These are phyloP conservation scores for Phoxinus phoxinus DNA, from an alignment of 2,113 vertebrate genomes.

Conservation along the genomic window DNA sequence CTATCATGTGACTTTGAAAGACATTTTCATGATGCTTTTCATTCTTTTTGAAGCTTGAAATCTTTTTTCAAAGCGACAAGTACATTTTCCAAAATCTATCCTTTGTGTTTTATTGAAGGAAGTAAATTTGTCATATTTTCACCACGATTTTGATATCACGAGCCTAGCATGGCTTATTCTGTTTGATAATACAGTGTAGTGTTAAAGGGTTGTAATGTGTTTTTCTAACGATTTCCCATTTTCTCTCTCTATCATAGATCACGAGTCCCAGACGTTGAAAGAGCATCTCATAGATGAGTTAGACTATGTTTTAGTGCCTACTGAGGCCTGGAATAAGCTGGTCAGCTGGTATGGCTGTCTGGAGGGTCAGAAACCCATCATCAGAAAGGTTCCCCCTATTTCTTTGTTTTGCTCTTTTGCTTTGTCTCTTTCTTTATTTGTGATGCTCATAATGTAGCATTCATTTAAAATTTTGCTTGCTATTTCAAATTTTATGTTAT, in stretches of 20 bases:
- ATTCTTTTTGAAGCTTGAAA: neutral
- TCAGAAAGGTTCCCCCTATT: conserved; percentile 85
- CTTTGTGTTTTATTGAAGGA: neutral
- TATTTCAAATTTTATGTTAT: no score
- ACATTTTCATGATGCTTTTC: neutral
- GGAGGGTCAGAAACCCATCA: conserved; percentile 88
- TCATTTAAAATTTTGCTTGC: no score
- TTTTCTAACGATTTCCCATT: neutral
- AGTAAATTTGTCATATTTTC: no score
- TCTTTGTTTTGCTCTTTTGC: neutral
- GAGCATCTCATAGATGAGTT: conserved; percentile 95
- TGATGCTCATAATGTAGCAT: no score
- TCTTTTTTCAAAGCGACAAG: neutral
- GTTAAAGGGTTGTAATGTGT: neutral
- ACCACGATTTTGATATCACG: no score
- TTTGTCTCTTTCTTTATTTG: neutral
- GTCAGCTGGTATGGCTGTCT: conserved; percentile 90
- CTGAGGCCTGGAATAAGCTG: conserved; percentile 91
- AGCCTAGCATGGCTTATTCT: neutral
- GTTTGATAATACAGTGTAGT: neutral
- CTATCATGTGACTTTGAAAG: neutral
- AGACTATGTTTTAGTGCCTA: conserved; percentile 93
- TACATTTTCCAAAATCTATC: neutral
- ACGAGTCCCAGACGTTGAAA: conserved; percentile 87
- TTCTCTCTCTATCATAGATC: conserved; percentile 75